Base-by-base conservation (phyloP, 1,140 invertebrate genomes). In the Chrysopa pallens region DNA sequence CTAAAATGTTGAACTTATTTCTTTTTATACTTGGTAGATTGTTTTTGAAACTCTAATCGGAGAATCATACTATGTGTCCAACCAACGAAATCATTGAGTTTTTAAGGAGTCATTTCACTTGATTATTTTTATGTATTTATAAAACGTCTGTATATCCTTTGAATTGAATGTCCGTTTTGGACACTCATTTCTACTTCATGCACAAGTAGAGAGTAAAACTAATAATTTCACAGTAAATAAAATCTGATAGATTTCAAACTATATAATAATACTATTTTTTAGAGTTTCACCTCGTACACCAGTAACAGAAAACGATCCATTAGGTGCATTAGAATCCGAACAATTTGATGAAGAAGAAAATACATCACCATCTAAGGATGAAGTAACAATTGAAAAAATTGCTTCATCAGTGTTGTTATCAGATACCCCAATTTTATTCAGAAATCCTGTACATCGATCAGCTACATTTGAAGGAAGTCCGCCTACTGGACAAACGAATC, bases 271-370 rank as follows among this genome's bases (percentile, higher is more conserved):
- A 13, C 38, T 40, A 36, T 29, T 44, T 50, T 49, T 15, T 51
- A 79, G 77, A 57, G 61, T 76, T 44, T 72, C 72, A 17, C 71
- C 78, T 13, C 67, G 85, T 36, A 88, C 84, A 14, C 80, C 84
- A 2, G 84, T 92, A 1, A 84, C 87, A 2, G 75, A 87, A 56
- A 90, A 90, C 58, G 89, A 93, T 67, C 90, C 90, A 1, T 61
- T 94, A 17, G 90, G 89, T 8, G 84, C 87, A 23, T 66, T 90
- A 35, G 67, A 69, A 50, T 40, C 42, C 29, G 48, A 47, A 42
- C 49, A 50, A 42, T 36, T 45, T 6, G 42, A 35, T 13, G 8
- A 12, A 4, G 31, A 33, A 39, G 50, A 43, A 13, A 52, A 52
- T 0, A 45, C 50, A 1, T 23, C 46, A 14, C 48, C 51, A 6